phyloP scores from a whole-genome alignment of 2,888 invertebrate species.

The Mylabris sibirica region DNA sequence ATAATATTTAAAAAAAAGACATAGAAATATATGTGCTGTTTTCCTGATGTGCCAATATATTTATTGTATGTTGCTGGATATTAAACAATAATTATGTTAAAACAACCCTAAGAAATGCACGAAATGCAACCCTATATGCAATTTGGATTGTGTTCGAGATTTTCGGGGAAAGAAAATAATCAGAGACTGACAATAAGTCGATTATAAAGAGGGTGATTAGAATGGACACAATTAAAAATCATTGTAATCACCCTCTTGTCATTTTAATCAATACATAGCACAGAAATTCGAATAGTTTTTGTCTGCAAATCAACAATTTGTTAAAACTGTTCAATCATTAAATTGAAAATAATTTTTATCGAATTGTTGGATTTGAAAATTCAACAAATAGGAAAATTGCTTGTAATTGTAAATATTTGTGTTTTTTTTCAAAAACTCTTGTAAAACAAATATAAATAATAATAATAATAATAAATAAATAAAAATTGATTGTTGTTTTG shows the following conservation, averaged over 20 bases:
- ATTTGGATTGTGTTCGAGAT: not conserved
- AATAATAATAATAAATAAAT: not conserved
- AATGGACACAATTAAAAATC: not conserved
- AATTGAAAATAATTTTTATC: not conserved
- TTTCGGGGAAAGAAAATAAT: not conserved
- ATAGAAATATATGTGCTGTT: constrained; percentile 3
- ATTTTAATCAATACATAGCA: not conserved
- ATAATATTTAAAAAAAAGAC: not conserved
- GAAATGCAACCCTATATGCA: no score
- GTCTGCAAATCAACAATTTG: not conserved
- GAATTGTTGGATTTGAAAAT: not conserved
- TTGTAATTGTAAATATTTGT: constrained; percentile 7
- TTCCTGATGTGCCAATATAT: constrained; percentile 7
- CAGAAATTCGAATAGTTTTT: not conserved
- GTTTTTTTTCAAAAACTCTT: not conserved
- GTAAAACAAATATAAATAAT: not conserved
- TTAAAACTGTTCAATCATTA: not conserved
- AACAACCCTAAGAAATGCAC: no score
- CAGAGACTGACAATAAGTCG: constrained; percentile 9
- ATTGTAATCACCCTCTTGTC: not conserved
- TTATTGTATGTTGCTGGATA: constrained; percentile 3
- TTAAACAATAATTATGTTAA: not conserved
- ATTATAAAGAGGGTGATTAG: not conserved
- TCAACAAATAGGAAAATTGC: not conserved
- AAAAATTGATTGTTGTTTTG: not conserved